phyloP scores from a whole-genome alignment of 1,140 invertebrate species.

The Drosophila arawakana region DNA sequence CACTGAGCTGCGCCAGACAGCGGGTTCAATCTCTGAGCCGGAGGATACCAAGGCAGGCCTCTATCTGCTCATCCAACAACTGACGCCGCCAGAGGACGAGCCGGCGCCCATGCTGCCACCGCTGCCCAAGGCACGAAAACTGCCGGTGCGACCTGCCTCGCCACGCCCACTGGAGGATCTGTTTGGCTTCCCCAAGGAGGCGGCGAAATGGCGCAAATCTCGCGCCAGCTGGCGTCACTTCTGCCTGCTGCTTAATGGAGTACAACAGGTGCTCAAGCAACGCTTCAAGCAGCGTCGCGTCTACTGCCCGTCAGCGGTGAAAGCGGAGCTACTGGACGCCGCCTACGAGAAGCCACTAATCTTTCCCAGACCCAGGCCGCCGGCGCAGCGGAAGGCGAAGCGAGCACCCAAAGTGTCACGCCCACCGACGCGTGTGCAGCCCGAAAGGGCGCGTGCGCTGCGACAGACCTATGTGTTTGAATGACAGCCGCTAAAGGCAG shows the following conservation, averaged over 20 bases:
- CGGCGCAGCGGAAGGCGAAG: slow-evolving; percentile 13
- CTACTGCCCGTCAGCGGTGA: slow-evolving; percentile 49
- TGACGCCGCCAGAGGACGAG: slow-evolving; percentile 46
- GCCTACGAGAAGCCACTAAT: slow-evolving; percentile 47
- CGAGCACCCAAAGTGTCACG: slow-evolving; percentile 43
- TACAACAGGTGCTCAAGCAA: slow-evolving; percentile 62
- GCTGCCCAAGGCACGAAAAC: neutral
- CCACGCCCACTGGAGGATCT: slow-evolving; percentile 25
- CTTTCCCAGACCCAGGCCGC: slow-evolving; percentile 53
- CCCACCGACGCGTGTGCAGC: slow-evolving; percentile 63
- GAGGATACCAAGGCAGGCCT: slow-evolving; percentile 56
- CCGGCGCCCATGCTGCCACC: neutral
- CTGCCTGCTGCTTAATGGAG: slow-evolving; percentile 43
- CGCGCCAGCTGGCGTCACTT: slow-evolving; percentile 68
- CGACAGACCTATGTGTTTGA: slow-evolving; percentile 66
- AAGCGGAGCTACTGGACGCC: slow-evolving; percentile 51
- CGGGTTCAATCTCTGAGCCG: neutral
- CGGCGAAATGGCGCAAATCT: slow-evolving; percentile 38
- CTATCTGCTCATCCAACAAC: slow-evolving; percentile 48
- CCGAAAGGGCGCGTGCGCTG: slow-evolving; percentile 63
- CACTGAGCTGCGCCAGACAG: slow-evolving; percentile 12
- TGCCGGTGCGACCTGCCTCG: neutral
- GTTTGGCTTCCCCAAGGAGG: slow-evolving; percentile 41
- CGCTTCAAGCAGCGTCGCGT: slow-evolving; percentile 58
- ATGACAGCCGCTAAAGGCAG: slow-evolving; percentile 42